A percentile compares a stretch with the other conserved stretches of the same genome.
These are phyloP conservation scores for Gracilinanus agilis DNA, from an alignment of 2,113 vertebrate species.

Conservation along the genomic window DNA sequence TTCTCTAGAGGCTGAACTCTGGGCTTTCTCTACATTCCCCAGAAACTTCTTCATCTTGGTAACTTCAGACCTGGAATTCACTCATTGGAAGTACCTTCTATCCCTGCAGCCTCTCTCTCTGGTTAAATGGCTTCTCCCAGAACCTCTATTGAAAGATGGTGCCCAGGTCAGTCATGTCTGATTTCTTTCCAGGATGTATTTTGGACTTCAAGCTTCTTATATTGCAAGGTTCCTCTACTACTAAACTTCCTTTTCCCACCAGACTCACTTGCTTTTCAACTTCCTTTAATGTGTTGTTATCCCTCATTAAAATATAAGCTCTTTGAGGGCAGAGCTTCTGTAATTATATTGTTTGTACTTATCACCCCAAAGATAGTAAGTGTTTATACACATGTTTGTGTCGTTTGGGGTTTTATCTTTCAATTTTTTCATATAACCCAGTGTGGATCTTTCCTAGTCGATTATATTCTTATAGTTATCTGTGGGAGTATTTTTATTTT, in stretches of 20 bases:
- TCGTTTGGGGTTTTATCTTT: not conserved
- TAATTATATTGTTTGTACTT: not conserved
- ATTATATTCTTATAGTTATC: not conserved
- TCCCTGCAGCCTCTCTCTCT: not conserved
- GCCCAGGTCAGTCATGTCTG: too few relatives aligned
- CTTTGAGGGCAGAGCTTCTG: not conserved
- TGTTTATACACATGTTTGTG: not conserved
- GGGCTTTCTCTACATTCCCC: not conserved
- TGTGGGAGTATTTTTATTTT: not conserved
- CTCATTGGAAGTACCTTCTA: too few relatives aligned
- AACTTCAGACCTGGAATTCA: too few relatives aligned
- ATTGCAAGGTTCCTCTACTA: too few relatives aligned
- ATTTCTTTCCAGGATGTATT: too few relatives aligned
- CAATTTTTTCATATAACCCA: not conserved
- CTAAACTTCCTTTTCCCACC: not conserved
- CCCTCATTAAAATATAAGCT: not conserved
- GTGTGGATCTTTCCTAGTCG: not conserved
- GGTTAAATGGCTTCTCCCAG: not conserved
- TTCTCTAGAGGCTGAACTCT: not conserved
- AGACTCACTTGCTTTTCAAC: not conserved
- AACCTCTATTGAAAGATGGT: not conserved
- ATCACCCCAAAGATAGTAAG: not conserved
- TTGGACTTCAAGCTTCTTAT: not conserved
- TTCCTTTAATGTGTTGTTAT: not conserved
- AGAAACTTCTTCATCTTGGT: not conserved